Evolutionary conservation across 2,113 vertebrate genomes (phyloP).

Genomic region (Microtus montanus): DNA sequence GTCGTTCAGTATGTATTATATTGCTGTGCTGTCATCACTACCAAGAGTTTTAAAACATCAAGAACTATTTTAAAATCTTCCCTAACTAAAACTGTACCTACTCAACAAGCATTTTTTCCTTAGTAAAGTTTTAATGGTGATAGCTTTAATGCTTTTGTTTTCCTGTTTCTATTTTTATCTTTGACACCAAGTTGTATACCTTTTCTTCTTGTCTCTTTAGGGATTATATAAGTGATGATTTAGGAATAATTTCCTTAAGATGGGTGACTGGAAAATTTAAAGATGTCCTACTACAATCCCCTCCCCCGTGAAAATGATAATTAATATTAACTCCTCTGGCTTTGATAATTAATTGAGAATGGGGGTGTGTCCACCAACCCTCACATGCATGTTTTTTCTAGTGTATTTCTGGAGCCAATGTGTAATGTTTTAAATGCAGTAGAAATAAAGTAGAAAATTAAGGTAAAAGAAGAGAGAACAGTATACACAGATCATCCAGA

Average conservation of each 20-base stretch:
- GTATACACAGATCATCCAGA: neutral
- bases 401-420: neutral
- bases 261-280: slow-evolving; percentile 7
- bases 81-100: neutral
- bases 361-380: neutral
- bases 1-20: neutral
- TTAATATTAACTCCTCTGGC: neutral
- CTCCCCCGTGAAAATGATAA: neutral
- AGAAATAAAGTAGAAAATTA: slow-evolving; percentile 38
- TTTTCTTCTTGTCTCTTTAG: neutral
- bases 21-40: neutral
- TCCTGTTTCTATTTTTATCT: slow-evolving; percentile 26
- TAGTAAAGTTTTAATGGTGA: neutral
- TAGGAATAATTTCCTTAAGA: neutral
- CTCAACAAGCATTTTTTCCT: neutral
- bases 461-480: neutral
- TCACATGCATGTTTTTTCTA: neutral
- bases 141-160: neutral
- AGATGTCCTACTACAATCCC: neutral
- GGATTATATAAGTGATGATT: neutral
- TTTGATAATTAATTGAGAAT: neutral
- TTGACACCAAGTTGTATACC: neutral
- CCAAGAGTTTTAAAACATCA: neutral
- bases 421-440: slow-evolving; percentile 35
- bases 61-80: slow-evolving; percentile 39